Conservation (phyloP, 2,797 vertebrate species). For the Chiloscyllium punctatum region DNA sequence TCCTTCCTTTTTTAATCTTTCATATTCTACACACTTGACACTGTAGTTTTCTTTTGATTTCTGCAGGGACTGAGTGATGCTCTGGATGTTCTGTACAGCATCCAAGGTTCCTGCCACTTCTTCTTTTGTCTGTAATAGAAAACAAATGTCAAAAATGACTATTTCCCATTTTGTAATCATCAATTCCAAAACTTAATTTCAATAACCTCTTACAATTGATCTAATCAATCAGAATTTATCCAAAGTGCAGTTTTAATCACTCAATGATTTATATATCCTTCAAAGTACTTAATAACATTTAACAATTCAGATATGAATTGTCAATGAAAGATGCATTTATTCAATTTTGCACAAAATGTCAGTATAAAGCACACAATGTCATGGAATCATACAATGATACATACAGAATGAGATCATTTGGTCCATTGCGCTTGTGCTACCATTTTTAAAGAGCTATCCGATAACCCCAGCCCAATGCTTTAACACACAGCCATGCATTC, state of each 20-base stretch:
- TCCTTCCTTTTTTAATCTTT: conserved; percentile 90
- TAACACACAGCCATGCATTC: not conserved
- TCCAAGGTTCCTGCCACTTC: conserved; percentile 91
- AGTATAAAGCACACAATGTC: not conserved
- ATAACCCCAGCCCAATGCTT: not conserved
- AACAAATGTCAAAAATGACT: not conserved
- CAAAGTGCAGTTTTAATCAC: not conserved
- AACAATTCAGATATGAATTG: not conserved
- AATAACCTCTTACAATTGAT: not conserved
- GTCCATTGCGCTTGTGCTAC: not conserved
- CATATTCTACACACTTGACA: conserved; percentile 83
- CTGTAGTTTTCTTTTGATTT: conserved; percentile 96
- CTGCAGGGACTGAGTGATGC: conserved; percentile 81
- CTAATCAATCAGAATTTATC: not conserved
- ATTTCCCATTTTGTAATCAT: not conserved
- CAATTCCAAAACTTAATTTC: not conserved
- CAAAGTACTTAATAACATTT: not conserved
- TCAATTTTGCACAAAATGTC: not conserved
- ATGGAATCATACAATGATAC: not conserved
- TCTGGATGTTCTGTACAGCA: conserved; percentile 92
- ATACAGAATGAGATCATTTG: not conserved
- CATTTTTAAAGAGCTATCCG: not conserved
- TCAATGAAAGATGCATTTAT: not conserved
- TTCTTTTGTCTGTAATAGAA: conserved; percentile 77
- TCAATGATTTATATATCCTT: not conserved